Percentiles rank a stretch among this genome's conserved stretches.
Evolutionary conservation across 1,140 invertebrate genomes (phyloP).

Genomic region (Armadillidium nasatum): DNA sequence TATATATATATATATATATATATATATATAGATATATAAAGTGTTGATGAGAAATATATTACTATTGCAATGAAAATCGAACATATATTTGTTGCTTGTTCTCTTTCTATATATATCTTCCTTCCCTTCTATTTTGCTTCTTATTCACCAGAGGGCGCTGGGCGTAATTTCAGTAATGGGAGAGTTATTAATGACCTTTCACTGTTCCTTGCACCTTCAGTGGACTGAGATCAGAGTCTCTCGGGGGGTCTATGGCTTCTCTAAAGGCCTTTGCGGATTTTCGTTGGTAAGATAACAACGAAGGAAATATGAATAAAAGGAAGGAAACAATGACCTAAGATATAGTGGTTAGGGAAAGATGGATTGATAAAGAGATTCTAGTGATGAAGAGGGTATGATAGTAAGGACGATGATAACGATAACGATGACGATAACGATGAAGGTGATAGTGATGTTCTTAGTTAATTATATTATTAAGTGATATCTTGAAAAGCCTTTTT

Average conservation of each 20-base stretch:
- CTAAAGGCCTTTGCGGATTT: background rate
- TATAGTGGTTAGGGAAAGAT: background rate
- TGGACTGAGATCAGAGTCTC: background rate
- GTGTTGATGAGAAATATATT: background rate
- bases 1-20: background rate
- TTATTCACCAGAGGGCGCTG: background rate
- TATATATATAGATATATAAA: background rate
- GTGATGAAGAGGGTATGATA: too few species aligned
- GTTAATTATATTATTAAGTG: constrained; percentile 1
- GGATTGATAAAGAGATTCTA: background rate
- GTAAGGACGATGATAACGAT: background rate
- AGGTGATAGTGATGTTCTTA: background rate
- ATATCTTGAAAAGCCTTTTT: too few species aligned
- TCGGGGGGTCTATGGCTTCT: background rate
- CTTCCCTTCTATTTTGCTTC: background rate
- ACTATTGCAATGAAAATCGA: background rate
- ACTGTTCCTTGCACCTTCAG: background rate
- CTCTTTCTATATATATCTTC: background rate
- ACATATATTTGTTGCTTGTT: background rate
- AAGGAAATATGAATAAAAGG: background rate
- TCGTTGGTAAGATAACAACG: background rate
- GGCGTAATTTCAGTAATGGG: constrained; percentile 2
- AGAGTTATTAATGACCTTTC: constrained; percentile 8
- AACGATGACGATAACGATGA: background rate
- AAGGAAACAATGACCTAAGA: background rate